Conservation (phyloP, 2,797 vertebrate genomes). For the Podarcis lilfordi region DNA sequence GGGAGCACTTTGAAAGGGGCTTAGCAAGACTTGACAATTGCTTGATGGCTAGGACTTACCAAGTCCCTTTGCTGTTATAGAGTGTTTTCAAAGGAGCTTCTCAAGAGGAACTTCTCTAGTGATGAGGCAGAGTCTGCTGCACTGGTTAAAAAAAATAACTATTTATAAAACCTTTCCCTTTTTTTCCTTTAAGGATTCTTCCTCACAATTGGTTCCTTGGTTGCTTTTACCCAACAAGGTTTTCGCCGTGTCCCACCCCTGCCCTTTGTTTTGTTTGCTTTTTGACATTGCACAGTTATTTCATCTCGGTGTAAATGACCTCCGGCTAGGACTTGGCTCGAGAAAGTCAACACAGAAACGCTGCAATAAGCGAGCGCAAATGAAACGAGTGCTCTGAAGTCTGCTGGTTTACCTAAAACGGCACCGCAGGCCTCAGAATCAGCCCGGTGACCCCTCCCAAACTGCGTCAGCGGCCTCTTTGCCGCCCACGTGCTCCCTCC, state of each 20-base stretch:
- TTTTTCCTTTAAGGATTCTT: too few species aligned
- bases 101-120: too few species aligned
- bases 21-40: too few species aligned
- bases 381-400: not conserved
- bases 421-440: not conserved
- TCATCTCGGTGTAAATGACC: not conserved
- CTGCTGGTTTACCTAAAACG: constrained; percentile 8
- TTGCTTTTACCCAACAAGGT: not conserved
- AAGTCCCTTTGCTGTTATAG: too few species aligned
- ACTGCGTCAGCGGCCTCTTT: not conserved
- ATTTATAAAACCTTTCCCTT: too few species aligned
- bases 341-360: not conserved
- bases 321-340: not conserved
- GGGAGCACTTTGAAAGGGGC: too few species aligned
- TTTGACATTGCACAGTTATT: not conserved
- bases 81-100: too few species aligned
- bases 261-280: not conserved
- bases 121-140: too few species aligned
- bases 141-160: too few species aligned
- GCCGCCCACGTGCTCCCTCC: constrained; percentile 27
- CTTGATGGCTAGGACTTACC: too few species aligned
- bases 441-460: constrained; percentile 16
- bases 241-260: too few species aligned
- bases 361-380: not conserved
- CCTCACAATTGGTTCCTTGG: too few species aligned